Conservation (phyloP, 2,797 vertebrate species). For the Anisognathus igniventris region DNA sequence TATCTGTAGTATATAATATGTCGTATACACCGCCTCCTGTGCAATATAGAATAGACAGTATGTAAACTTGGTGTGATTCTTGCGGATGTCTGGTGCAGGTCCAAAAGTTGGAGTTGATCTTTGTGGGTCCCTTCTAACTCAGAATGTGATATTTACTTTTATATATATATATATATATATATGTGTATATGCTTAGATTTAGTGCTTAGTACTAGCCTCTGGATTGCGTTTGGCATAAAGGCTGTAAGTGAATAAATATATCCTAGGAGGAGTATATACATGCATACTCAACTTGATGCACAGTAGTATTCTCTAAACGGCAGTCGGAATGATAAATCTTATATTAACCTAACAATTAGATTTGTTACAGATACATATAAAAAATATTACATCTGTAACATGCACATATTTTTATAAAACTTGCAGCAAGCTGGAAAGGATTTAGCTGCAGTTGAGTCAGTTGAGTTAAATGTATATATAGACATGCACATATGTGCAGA, state of each 20-base stretch:
- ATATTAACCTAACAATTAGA: neutral
- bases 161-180: too few relatives aligned
- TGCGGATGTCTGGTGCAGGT: neutral
- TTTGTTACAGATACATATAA: neutral
- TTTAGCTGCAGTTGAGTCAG: neutral
- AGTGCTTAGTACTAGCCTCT: neutral
- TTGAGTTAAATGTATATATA: neutral
- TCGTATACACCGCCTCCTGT: fast-evolving
- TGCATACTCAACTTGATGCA: neutral
- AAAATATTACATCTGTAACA: neutral
- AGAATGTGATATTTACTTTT: neutral
- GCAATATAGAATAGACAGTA: fast-evolving
- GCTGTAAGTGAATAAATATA: neutral
- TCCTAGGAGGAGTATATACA: neutral
- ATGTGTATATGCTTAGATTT: neutral
- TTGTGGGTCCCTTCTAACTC: neutral
- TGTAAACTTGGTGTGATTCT: neutral
- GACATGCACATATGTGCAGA: neutral
- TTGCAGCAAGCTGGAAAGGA: neutral
- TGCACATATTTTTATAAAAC: neutral
- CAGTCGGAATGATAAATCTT: neutral
- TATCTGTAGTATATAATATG: fast-evolving
- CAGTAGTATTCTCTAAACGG: neutral
- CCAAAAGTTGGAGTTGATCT: neutral
- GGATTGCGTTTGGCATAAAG: neutral